Evolutionary conservation across 2,888 invertebrate species (phyloP).

Genomic region (Diploptera punctata): DNA sequence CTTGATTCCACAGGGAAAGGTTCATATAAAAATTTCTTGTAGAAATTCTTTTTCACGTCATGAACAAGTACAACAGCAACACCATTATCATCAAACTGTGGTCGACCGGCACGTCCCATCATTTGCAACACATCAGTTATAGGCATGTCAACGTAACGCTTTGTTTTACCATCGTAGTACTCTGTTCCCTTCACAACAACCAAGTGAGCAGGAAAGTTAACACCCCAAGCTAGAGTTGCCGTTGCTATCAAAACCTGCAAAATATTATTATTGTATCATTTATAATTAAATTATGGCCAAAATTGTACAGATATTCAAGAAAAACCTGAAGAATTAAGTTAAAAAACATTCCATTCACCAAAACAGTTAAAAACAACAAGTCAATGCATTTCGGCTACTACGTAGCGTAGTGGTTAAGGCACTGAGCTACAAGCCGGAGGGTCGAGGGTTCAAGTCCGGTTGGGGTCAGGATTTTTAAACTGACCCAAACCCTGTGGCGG

Average conservation of each 20-base stretch:
- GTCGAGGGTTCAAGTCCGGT: too few species aligned
- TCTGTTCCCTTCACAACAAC: conserved; percentile 99
- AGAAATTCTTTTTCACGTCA: conserved; percentile 97
- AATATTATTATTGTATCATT: too few species aligned
- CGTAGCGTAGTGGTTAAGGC: too few species aligned
- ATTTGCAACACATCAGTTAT: conserved; percentile 99
- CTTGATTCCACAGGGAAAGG: conserved; percentile 99
- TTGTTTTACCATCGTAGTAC: conserved; percentile 96
- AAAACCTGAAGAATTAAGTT: too few species aligned
- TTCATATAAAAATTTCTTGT: conserved; percentile 98
- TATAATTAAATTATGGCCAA: too few species aligned
- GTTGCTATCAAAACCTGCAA: conserved; percentile 89
- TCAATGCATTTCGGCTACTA: too few species aligned
- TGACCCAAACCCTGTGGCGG: too few species aligned
- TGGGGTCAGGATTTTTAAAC: too few species aligned
- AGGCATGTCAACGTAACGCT: conserved; percentile 98
- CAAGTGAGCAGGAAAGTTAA: conserved; percentile 97
- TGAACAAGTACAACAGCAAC: conserved; percentile 90
- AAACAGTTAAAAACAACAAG: too few species aligned
- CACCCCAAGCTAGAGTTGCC: conserved; percentile 98
- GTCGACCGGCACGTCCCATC: conserved; percentile 99
- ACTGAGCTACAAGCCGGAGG: too few species aligned
- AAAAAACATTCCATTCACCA: too few species aligned
- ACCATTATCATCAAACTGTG: conserved; percentile 94
- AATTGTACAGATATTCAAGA: too few species aligned